Base-by-base conservation (phyloP, 2,113 vertebrate species). In the Sinocyclocheilus rhinocerous region DNA sequence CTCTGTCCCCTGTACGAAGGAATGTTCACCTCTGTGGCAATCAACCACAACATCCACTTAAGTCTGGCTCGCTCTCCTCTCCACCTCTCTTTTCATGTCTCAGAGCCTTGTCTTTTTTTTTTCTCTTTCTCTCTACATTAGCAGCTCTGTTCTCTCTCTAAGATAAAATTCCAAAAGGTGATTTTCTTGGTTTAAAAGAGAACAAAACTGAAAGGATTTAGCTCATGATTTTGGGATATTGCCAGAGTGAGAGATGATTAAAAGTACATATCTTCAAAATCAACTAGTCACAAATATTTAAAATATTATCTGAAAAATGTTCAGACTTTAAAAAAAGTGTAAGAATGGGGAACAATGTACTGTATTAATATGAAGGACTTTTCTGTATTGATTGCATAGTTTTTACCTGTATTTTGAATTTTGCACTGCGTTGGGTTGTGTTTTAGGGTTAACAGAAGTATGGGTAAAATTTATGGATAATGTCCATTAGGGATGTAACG, bases 1-100 rank as follows among this genome's bases (percentile, higher is more conserved):
- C 93, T 11, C 80, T 84, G 84, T 82, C 82, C 86, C 84, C 86
- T 85, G 88, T 88, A 81, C 85, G 26, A 18, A 91, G 77, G 92
- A 92, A 95, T 93, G 90, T 90, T 88, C 87, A 86, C 85, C 89
- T 90, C 90, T 7, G 12, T 86, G 85, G 85, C 57, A 63, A 70
- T 73, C 86, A 70, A 76, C 67, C 81, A 73, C 70, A 75, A 77
- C 79, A 79, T 72, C 16, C 86, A 84, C 86, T 86, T 76, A 77
- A 87, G 59, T 57, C 73, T 76, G 73, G 2, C n/a, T 73, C 59
- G 24, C 72, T 72, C 70, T 42, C 15, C 12, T 16, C 39, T 15
- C 8, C 45, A 20, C 57, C 75, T 55, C 67, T 65, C 63, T n/a
- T 67, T 77, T 85, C n/a, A 36, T 67, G 33, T 39, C 82, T 69